phyloP scores from a whole-genome alignment of 2,888 invertebrate genomes.

The Pristionchus entomophagus region DNA sequence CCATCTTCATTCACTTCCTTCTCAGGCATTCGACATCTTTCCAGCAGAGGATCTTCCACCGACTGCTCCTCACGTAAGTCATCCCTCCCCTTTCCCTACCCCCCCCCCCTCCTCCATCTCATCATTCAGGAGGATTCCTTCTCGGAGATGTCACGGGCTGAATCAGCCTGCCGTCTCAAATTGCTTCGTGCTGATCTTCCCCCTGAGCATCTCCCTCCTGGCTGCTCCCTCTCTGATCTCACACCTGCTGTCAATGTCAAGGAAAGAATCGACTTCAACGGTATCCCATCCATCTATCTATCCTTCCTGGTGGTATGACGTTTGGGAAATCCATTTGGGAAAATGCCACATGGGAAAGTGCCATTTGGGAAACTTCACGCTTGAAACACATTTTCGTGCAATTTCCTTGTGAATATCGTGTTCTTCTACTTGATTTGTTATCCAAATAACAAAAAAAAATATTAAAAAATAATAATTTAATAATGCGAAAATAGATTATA shows the following conservation, averaged over 20 bases:
- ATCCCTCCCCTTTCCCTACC: neutral
- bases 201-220: constrained; percentile 60
- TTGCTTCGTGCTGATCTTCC: constrained; percentile 72
- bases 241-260: constrained; percentile 75
- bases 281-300: constrained; percentile 51
- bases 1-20: neutral
- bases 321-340: too few species aligned
- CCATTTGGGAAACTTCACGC: too few species aligned
- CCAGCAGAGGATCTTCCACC: constrained; percentile 32
- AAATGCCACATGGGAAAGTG: too few species aligned
- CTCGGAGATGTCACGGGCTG: constrained; percentile 25
- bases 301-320: too few species aligned
- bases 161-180: constrained; percentile 66
- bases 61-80: neutral
- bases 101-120: neutral
- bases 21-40: constrained; percentile 26
- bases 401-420: too few species aligned
- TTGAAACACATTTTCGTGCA: too few species aligned
- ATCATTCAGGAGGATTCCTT: neutral
- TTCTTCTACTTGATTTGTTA: too few species aligned
- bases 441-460: too few species aligned
- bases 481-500: too few species aligned
- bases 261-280: constrained; percentile 75
- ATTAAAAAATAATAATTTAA: too few species aligned
- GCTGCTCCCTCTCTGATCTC: constrained; percentile 60